Conservation (phyloP, 2,888 invertebrate genomes). For the Flexamia atlantica region DNA sequence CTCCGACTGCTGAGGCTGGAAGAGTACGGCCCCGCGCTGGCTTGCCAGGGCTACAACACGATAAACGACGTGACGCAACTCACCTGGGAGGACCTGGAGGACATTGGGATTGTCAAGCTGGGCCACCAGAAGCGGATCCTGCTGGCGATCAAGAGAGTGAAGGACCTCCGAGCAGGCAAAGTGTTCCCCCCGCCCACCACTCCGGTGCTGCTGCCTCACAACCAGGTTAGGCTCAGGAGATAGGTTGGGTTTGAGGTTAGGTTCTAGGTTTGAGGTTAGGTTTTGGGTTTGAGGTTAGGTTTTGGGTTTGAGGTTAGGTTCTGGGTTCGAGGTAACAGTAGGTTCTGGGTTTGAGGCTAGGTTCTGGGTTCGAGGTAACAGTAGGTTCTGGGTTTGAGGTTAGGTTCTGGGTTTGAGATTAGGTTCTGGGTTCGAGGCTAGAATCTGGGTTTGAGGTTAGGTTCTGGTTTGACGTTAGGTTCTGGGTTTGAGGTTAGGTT, state of each 20-base stretch:
- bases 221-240: constrained; percentile 74
- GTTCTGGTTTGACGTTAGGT: too few species aligned
- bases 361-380: too few species aligned
- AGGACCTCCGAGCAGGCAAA: constrained; percentile 94
- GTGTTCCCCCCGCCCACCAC: constrained; percentile 72
- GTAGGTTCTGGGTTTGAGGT: background rate
- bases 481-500: too few species aligned
- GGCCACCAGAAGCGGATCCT: constrained; percentile 99
- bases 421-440: too few species aligned
- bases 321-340: background rate
- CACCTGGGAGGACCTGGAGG: constrained; percentile 99
- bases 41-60: constrained; percentile 95
- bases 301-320: constrained; percentile 6
- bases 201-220: constrained; percentile 70
- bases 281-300: background rate
- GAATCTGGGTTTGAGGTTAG: too few species aligned
- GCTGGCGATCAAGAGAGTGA: constrained; percentile 97
- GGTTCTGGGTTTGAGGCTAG: background rate
- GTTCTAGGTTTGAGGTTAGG: background rate
- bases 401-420: too few species aligned
- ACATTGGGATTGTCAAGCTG: constrained; percentile 94
- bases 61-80: constrained; percentile 96
- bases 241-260: background rate
- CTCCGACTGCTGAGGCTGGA: constrained; percentile 92
- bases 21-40: constrained; percentile 93